phyloP scores from a whole-genome alignment of 2,797 vertebrate species.

The Oreonectes daqikongensis region DNA sequence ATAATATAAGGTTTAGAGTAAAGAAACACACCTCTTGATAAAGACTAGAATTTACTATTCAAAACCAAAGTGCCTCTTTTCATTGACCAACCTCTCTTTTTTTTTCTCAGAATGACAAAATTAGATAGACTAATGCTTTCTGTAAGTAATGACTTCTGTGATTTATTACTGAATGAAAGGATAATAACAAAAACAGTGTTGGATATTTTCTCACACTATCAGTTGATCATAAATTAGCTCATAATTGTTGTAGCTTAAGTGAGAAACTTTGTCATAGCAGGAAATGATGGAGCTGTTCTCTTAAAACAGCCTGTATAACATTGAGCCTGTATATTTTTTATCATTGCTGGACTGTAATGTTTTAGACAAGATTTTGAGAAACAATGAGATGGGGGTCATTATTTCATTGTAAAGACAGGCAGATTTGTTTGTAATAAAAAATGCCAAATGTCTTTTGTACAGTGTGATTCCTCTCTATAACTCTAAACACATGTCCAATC shows the following conservation, averaged over 20 bases:
- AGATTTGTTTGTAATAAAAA: conserved; percentile 32
- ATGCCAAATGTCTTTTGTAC: conserved; percentile 36
- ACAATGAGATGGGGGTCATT: neutral
- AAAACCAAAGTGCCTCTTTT: neutral
- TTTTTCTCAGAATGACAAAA: neutral
- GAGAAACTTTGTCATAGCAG: conserved; percentile 54
- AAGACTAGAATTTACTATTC: neutral
- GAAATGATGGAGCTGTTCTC: conserved; percentile 61
- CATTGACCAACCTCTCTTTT: neutral
- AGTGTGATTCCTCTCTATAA: conserved; percentile 28
- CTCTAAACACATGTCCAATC: conserved; percentile 44
- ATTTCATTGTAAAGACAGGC: conserved; percentile 26
- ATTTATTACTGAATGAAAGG: conserved; percentile 7
- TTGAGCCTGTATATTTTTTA: neutral
- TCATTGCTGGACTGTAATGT: neutral
- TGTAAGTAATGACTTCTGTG: neutral
- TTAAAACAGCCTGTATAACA: conserved; percentile 60
- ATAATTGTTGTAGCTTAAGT: conserved; percentile 12
- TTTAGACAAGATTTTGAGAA: neutral
- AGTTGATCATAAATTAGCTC: conserved; percentile 1
- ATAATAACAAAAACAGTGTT: conserved; percentile 1
- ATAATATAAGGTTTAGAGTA: neutral
- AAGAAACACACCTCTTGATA: neutral
- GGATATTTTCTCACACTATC: conserved; percentile 8
- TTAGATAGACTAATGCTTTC: neutral